Base-by-base conservation (phyloP, 1,140 invertebrate genomes). In the Lepidurus arcticus region DNA sequence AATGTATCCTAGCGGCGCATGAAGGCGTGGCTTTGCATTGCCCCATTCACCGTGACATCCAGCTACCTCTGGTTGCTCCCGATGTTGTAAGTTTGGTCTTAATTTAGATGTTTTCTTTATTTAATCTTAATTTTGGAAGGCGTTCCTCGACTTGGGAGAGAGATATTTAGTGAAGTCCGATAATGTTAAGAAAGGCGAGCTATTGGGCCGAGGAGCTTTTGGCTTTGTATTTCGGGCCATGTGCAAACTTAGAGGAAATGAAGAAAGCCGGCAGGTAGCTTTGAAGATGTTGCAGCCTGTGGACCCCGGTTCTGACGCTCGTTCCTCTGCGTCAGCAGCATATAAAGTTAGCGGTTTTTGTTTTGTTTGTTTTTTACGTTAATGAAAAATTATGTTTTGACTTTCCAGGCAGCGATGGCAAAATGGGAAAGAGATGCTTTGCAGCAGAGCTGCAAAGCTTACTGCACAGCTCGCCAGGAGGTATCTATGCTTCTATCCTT, bases 271-370 rank as follows among this genome's bases (percentile, higher is more conserved):
- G 89, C 89, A 93, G 80, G 95, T 98, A 1, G 97, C 97, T 1
- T 91, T 98, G 85, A 99, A 99, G 86, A 95, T 97, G 90, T 84
- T 98, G 44, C 95, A 98, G 83, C 96, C 96, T 0, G 93, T 97
- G 10, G 92, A 95, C 74, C 95, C 95, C 1, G 94, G 94, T 24
- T 86, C 90, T 0, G 90, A 91, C 79, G 91, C 92, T 16, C 89
- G 90, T 78, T 89, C 90, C 34, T 90, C 90, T 1, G 92, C 92
- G 5, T 81, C 91, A 75, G 89, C 92, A 1, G 93, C 94, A 0
- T 95, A 93, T 82, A 94, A 94, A 87, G 91, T 92, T 24, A 82
- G 78, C 65, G 75, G 8, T 75, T 73, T 73, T 26, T 75, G 77
- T 75, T 7, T 42, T 73, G 13, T 42, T 43, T 65, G 4, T 24